phyloP scores from a whole-genome alignment of 2,888 invertebrate genomes.

The Cartodere bifasciata region DNA sequence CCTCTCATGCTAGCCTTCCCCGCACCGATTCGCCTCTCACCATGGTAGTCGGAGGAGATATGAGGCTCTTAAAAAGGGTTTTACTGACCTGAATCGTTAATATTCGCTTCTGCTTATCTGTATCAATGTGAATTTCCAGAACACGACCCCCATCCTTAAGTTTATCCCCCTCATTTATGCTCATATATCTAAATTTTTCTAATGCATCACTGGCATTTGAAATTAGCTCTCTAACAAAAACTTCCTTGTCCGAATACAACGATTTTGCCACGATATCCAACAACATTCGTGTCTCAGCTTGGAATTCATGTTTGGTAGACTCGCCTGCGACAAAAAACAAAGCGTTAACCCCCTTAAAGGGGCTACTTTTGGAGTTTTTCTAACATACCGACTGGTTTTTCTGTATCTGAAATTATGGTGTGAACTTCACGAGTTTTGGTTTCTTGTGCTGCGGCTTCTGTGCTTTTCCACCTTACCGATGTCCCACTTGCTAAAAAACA shows the following conservation, averaged over 20 bases:
- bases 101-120: slow-evolving; percentile 74
- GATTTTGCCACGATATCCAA: slow-evolving; percentile 95
- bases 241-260: slow-evolving; percentile 94
- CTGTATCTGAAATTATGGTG: slow-evolving; percentile 47
- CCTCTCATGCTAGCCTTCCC: too few relatives aligned
- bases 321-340: slow-evolving; percentile 44
- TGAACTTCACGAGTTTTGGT: too few relatives aligned
- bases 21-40: too few relatives aligned
- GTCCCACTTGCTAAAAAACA: too few relatives aligned
- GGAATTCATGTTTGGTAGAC: slow-evolving; percentile 69
- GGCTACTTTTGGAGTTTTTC: too few relatives aligned
- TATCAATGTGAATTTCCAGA: slow-evolving; percentile 77
- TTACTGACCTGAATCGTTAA: slow-evolving; percentile 67
- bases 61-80: too few relatives aligned
- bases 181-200: slow-evolving; percentile 81
- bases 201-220: slow-evolving; percentile 96
- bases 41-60: too few relatives aligned
- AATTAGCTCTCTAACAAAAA: slow-evolving; percentile 89
- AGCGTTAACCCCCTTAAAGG: too few relatives aligned
- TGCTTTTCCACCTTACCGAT: too few relatives aligned
- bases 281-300: slow-evolving; percentile 92
- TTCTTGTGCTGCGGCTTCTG: too few relatives aligned
- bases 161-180: slow-evolving; percentile 37
- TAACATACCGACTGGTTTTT: slow-evolving; percentile 46
- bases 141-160: slow-evolving; percentile 48